These are phyloP conservation scores for Muscidifurax raptorellus DNA, from an alignment of 1,140 invertebrate species.

Conservation along the genomic window DNA sequence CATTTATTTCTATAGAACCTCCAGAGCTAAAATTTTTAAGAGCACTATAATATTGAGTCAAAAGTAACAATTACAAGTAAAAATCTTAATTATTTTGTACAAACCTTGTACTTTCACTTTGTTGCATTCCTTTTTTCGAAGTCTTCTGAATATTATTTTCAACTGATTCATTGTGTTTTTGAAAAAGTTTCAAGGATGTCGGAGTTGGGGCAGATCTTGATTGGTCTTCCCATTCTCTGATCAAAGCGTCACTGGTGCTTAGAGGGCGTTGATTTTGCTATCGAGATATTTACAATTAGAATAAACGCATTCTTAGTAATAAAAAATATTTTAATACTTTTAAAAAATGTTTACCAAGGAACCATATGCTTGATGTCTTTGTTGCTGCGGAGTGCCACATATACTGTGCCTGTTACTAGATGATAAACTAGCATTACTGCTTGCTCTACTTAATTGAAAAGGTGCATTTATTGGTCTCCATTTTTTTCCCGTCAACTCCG, in stretches of 20 bases:
- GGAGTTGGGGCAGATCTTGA: constrained; percentile 78
- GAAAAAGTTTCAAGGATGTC: constrained; percentile 72
- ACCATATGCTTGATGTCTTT: constrained; percentile 71
- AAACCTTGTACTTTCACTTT: constrained; percentile 66
- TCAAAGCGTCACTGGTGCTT: constrained; percentile 74
- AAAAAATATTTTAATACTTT: constrained; percentile 22
- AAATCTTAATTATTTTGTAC: constrained; percentile 25
- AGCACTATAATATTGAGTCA: constrained; percentile 2
- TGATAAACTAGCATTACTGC: constrained; percentile 81
- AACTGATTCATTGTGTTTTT: constrained; percentile 62
- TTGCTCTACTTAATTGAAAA: constrained; percentile 86
- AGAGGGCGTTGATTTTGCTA: constrained; percentile 75
- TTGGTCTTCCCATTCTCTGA: constrained; percentile 78
- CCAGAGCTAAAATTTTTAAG: constrained; percentile 57
- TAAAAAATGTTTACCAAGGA: constrained; percentile 70
- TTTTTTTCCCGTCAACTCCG: constrained; percentile 90
- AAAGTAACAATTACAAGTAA: not conserved
- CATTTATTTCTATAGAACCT: constrained; percentile 65
- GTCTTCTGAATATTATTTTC: constrained; percentile 64
- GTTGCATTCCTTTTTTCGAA: constrained; percentile 65
- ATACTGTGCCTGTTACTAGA: constrained; percentile 76
- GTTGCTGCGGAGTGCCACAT: constrained; percentile 72
- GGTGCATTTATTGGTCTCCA: constrained; percentile 87
- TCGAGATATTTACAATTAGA: not conserved
- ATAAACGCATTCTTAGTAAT: not conserved